Percentiles rank a stretch among this genome's conserved stretches.
Evolutionary conservation across 2,888 invertebrate genomes (phyloP).

Genomic region (Aquatica leii): DNA sequence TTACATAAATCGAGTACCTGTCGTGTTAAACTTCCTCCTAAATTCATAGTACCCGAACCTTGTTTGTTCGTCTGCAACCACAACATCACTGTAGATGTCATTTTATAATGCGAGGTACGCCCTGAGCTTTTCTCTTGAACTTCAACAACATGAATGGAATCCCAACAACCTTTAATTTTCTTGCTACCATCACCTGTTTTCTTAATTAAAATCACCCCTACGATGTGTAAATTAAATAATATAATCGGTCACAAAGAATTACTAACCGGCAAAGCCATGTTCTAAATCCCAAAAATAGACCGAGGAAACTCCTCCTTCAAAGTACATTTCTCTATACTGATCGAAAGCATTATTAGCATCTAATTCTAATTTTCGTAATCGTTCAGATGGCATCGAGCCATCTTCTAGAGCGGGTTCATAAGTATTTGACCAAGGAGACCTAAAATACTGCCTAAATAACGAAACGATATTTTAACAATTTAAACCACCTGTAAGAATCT

Average conservation of each 20-base stretch:
- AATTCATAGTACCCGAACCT: conserved; percentile 98
- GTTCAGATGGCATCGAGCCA: conserved; percentile 98
- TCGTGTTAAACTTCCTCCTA: conserved; percentile 97
- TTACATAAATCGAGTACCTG: conserved; percentile 69
- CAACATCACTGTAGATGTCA: conserved; percentile 98
- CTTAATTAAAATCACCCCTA: conserved; percentile 97
- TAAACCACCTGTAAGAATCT: conserved; percentile 86
- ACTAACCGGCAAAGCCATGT: conserved; percentile 90
- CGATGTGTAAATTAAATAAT: conserved; percentile 45
- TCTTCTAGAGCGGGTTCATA: conserved; percentile 98
- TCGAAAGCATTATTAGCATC: conserved; percentile 99
- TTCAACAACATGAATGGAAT: conserved; percentile 99
- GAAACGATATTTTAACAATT: not conserved
- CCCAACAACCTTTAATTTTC: conserved; percentile 99
- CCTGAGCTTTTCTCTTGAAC: conserved; percentile 96
- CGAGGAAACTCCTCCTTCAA: conserved; percentile 98
- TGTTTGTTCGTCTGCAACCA: conserved; percentile 98
- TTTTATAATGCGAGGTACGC: conserved; percentile 94
- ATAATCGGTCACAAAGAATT: not conserved
- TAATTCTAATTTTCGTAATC: conserved; percentile 92
- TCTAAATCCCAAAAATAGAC: conserved; percentile 99
- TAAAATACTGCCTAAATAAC: too few species aligned
- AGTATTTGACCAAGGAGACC: conserved; percentile 98
- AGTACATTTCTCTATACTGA: conserved; percentile 98
- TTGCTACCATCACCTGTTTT: conserved; percentile 98